Conservation (phyloP, 1,140 invertebrate species). For the Nebria ingens region DNA sequence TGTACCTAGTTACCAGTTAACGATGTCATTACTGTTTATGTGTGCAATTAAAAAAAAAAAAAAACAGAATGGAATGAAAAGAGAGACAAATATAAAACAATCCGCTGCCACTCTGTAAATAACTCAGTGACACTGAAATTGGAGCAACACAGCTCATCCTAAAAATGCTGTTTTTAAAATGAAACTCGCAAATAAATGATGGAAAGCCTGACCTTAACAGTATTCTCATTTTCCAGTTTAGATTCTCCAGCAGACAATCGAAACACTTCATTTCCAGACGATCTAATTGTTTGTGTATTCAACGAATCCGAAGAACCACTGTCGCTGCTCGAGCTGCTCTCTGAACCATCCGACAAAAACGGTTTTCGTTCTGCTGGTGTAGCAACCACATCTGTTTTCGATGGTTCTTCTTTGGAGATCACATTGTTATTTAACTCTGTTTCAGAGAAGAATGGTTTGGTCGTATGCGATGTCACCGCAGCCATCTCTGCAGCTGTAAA, state of each 20-base stretch:
- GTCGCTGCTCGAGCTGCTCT: not conserved
- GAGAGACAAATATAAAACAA: too few relatives aligned
- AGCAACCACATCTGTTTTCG: not conserved
- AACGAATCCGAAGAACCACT: not conserved
- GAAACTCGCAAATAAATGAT: too few relatives aligned
- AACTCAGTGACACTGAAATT: too few relatives aligned
- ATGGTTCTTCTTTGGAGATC: not conserved
- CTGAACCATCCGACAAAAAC: not conserved
- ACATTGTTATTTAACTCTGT: not conserved
- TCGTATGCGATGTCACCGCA: not conserved
- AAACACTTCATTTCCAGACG: not conserved
- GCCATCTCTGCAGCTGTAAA: not conserved
- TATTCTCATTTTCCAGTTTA: not conserved
- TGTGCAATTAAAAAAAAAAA: too few relatives aligned
- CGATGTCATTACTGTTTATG: too few relatives aligned
- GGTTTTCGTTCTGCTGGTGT: not conserved
- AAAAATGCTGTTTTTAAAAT: too few relatives aligned
- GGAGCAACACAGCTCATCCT: too few relatives aligned
- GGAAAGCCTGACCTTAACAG: not conserved
- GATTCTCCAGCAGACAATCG: not conserved
- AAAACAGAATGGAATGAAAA: too few relatives aligned
- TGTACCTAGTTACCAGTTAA: too few relatives aligned
- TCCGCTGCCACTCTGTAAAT: too few relatives aligned
- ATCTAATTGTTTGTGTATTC: too few relatives aligned
- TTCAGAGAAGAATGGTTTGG: not conserved